phyloP scores from a whole-genome alignment of 1,140 invertebrate genomes.

The Doryteuthis pealeii region DNA sequence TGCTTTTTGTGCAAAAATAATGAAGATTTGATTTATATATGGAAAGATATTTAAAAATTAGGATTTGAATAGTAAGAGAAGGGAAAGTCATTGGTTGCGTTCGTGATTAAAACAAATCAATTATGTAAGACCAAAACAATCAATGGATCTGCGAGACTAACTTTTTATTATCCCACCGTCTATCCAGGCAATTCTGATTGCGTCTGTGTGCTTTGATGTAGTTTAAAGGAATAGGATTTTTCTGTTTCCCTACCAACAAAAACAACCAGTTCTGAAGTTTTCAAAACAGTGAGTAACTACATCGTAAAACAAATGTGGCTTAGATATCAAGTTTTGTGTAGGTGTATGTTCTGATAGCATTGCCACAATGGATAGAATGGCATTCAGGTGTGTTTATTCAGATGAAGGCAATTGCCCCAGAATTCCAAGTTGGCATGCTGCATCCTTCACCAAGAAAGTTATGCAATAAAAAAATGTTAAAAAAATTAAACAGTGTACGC shows the following conservation, averaged over 20 bases:
- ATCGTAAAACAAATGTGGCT: conserved; percentile 15
- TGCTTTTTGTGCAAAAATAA: no score
- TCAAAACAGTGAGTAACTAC: conserved; percentile 10
- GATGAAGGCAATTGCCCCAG: conserved; percentile 15
- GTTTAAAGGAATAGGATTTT: conserved; percentile 13
- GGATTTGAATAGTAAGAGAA: no score
- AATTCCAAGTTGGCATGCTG: conserved; percentile 17
- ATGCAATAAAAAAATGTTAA: conserved; percentile 19
- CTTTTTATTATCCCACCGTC: no score
- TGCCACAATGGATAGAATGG: conserved; percentile 11
- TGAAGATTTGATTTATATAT: no score
- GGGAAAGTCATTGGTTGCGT: no score
- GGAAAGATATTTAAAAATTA: no score
- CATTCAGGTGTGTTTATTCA: conserved; percentile 15
- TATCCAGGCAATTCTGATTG: conserved; percentile 14
- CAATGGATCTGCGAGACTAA: no score
- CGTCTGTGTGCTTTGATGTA: conserved; percentile 17
- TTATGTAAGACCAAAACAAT: no score
- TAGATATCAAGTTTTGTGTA: conserved; percentile 4
- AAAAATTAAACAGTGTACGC: conserved; percentile 20
- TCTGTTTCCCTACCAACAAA: conserved; percentile 15
- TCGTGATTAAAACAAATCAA: no score
- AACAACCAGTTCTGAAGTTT: conserved; percentile 18
- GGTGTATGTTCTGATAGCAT: conserved; percentile 9
- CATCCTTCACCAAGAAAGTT: conserved; percentile 19